A percentile compares a stretch with the other conserved stretches of the same genome.
phyloP scores from a whole-genome alignment of 92 coral and sea anemone genomes.

The Micromussa lordhowensis region DNA sequence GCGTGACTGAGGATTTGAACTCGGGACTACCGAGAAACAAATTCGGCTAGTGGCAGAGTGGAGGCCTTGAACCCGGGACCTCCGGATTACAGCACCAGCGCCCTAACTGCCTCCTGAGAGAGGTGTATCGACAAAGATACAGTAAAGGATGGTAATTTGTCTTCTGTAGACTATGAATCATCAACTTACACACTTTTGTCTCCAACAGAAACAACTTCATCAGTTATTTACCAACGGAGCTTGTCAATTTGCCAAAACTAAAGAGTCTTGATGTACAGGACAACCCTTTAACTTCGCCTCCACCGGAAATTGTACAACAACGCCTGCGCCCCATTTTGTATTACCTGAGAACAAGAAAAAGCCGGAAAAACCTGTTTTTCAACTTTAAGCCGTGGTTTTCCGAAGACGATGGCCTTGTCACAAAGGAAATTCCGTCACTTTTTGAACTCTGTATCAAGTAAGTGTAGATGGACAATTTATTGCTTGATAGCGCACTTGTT shows the following conservation, averaged over 20 bases:
- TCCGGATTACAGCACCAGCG: too few relatives aligned
- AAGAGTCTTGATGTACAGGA: constrained; percentile 25
- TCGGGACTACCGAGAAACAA: too few relatives aligned
- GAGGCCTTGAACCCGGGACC: too few relatives aligned
- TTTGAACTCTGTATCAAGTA: constrained; percentile 30
- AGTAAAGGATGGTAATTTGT: not conserved
- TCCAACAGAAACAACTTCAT: constrained; percentile 37
- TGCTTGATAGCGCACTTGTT: not conserved
- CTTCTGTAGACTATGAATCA: not conserved
- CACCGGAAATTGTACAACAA: constrained; percentile 22
- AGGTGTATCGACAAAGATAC: not conserved
- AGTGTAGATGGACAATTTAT: not conserved
- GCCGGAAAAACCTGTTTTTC: constrained; percentile 41
- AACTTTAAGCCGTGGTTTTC: constrained; percentile 38
- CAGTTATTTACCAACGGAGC: constrained; percentile 46
- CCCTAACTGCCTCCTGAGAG: too few relatives aligned
- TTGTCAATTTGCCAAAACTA: constrained; percentile 29
- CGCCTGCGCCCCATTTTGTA: constrained; percentile 21
- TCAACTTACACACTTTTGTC: not conserved
- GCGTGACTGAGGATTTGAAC: too few relatives aligned
- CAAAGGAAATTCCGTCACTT: constrained; percentile 6
- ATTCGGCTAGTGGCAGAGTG: too few relatives aligned
- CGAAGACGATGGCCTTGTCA: not conserved
- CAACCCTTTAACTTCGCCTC: constrained; percentile 49
- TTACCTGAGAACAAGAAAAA: constrained; percentile 30